Percentiles rank a stretch among this genome's conserved stretches.
These are phyloP conservation scores for Apogon hyalosoma DNA, from an alignment of 2,797 vertebrate species.

Conservation along the genomic window DNA sequence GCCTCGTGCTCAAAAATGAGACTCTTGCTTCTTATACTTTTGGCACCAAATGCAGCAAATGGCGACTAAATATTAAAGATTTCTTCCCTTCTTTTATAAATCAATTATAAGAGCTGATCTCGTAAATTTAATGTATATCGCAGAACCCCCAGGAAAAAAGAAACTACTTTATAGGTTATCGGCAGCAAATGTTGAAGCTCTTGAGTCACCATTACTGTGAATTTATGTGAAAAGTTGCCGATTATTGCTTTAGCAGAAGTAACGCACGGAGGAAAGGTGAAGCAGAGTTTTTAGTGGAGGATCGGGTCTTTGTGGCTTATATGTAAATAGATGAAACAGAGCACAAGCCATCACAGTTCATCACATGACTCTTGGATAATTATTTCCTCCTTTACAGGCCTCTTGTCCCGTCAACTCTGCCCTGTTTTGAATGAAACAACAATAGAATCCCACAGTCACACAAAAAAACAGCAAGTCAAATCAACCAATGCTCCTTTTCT, in stretches of 20 bases:
- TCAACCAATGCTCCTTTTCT: slow-evolving; percentile 56
- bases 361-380: slow-evolving; percentile 58
- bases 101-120: slow-evolving; percentile 21
- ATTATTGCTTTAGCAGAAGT: slow-evolving; percentile 31
- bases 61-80: slow-evolving; percentile 2
- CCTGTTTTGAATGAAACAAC: slow-evolving; percentile 22
- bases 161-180: slow-evolving; percentile 29
- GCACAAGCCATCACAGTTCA: slow-evolving; percentile 40
- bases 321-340: slow-evolving; percentile 47
- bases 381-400: slow-evolving; percentile 58
- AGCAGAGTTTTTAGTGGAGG: slow-evolving; percentile 24
- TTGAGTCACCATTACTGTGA: slow-evolving; percentile 21
- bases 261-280: slow-evolving; percentile 32
- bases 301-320: slow-evolving; percentile 21
- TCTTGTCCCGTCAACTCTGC: not conserved
- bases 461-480: slow-evolving; percentile 58
- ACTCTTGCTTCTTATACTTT: not conserved
- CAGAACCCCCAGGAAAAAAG: slow-evolving; percentile 22
- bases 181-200: slow-evolving; percentile 40
- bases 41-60: slow-evolving; percentile 3
- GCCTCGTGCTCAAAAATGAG: slow-evolving; percentile 17
- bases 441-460: slow-evolving; percentile 26
- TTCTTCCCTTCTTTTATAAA: slow-evolving; percentile 12
- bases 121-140: slow-evolving; percentile 24
- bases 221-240: slow-evolving; percentile 23